Percentiles rank a stretch among this genome's conserved stretches.
Evolutionary conservation across 2,113 vertebrate genomes (phyloP).

Genomic region (Brachirus orientalis): DNA sequence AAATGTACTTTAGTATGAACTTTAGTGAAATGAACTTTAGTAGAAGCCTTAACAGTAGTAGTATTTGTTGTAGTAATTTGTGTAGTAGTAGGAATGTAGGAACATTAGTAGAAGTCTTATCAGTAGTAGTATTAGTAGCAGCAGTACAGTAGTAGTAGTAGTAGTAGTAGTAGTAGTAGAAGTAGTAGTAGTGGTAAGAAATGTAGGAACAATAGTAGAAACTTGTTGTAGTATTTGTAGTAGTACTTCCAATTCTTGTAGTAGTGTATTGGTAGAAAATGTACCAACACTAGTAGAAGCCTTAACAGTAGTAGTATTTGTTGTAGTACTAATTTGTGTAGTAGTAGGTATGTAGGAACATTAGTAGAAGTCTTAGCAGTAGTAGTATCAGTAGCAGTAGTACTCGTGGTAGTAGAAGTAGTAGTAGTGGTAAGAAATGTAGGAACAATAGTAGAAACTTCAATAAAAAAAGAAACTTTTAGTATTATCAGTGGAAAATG

Average conservation of each 20-base stretch:
- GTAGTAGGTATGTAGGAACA: too few species aligned
- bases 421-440: background rate
- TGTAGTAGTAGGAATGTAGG: background rate
- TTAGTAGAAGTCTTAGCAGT: too few species aligned
- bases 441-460: too few species aligned
- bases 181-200: background rate
- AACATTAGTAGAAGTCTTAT: background rate
- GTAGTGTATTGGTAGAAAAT: too few species aligned
- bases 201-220: background rate
- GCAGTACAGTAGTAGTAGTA: background rate
- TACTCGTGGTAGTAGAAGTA: background rate
- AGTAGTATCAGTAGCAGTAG: background rate
- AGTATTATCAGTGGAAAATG: too few species aligned
- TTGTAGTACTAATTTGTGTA: too few species aligned
- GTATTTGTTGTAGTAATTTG: too few species aligned
- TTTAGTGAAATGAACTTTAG: too few species aligned
- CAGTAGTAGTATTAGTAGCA: background rate
- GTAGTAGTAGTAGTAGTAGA: background rate
- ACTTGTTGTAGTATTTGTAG: too few species aligned
- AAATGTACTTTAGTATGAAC: too few species aligned
- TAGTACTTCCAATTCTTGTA: background rate
- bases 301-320: background rate
- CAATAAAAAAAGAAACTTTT: too few species aligned
- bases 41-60: background rate
- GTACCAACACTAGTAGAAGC: too few species aligned